phyloP scores from a whole-genome alignment of 2,113 vertebrate genomes.

The Plotosus lineatus region DNA sequence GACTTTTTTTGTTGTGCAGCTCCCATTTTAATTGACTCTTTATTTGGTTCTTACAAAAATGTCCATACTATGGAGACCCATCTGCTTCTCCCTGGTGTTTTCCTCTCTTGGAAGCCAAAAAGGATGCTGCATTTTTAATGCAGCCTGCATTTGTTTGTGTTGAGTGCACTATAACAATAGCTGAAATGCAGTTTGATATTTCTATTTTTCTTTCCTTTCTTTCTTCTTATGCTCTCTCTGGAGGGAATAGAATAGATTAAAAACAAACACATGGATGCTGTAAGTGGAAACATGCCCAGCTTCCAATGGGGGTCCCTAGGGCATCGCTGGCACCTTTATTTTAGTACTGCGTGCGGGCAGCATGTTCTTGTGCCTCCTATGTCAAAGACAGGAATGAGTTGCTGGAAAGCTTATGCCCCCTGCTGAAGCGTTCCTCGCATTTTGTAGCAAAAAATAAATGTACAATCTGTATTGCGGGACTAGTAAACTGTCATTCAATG shows the following conservation, averaged over 20 bases:
- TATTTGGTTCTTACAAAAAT: slow-evolving; percentile 49
- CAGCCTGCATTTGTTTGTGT: slow-evolving; percentile 56
- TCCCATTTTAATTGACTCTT: slow-evolving; percentile 42
- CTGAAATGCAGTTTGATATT: slow-evolving; percentile 42
- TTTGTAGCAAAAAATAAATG: not conserved
- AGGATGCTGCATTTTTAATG: slow-evolving; percentile 65
- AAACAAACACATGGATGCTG: slow-evolving; percentile 10
- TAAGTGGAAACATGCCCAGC: not conserved
- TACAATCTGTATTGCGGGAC: not conserved
- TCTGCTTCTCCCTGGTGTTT: slow-evolving; percentile 48
- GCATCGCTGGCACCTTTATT: slow-evolving; percentile 2
- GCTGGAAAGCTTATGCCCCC: not conserved
- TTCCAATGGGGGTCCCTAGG: not conserved
- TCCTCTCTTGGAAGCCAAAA: slow-evolving; percentile 58
- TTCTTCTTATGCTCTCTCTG: slow-evolving; percentile 1
- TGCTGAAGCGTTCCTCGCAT: slow-evolving; percentile 12
- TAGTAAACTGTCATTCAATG: not conserved
- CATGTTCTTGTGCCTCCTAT: not conserved
- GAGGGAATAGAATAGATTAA: slow-evolving; percentile 14
- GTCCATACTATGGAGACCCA: slow-evolving; percentile 13
- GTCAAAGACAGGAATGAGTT: slow-evolving; percentile 3
- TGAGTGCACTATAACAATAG: slow-evolving; percentile 50
- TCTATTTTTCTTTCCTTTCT: slow-evolving; percentile 34
- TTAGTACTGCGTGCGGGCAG: not conserved
- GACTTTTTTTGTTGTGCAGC: slow-evolving; percentile 39